Base-by-base conservation (phyloP, 1,140 invertebrate genomes). In the Drosophila subobscura region DNA sequence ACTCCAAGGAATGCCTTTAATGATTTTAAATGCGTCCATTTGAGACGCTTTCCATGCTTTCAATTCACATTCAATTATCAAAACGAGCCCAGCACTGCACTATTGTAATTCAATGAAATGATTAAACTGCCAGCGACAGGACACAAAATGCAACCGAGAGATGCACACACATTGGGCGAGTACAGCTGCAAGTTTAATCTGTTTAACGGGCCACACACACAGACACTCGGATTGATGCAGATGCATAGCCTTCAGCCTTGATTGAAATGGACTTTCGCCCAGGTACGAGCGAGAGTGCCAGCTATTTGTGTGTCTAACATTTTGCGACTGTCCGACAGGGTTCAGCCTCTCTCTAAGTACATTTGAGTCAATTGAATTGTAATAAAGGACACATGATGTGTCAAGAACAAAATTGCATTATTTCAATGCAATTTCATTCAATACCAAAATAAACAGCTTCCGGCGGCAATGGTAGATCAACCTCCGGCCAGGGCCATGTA, bases 351-450 rank as follows among this genome's bases (percentile, higher is more conserved):
- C 25, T 50, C 33, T 22, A 6, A 45, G 29, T n/a, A 46, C 59
- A 63, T 84, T 78, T 78, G 27, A 59, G 70, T 79, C 79, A 84
- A 84, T 63, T 67, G 71, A 79, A 84, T 79, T 84, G 64, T 25
- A 79, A 75, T 79, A 73, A 71, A 59, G 53, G 49, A 59, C 71
- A 75, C 61, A 53, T 49, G 65, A 83, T 78, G 76, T 83, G 75
- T 72, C 54, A 66, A 54, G 29, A 42, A 46, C 23, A 37, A 46
- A 73, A 65, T 56, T 73, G 27, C 29, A 33, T 73, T 73, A 73
- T 29, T 73, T 64, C 46, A 60, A 73, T 73, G 72, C 59, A 57
- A 57, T 73, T 73, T 33, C 27, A 79, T 79, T 75, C 25, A 1
- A 27, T 75, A 79, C 79, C 79, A 75, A 79, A 79, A 74, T 79